Evolutionary conservation across 1,140 invertebrate species (phyloP).

Genomic region (Contarinia nasturtii): DNA sequence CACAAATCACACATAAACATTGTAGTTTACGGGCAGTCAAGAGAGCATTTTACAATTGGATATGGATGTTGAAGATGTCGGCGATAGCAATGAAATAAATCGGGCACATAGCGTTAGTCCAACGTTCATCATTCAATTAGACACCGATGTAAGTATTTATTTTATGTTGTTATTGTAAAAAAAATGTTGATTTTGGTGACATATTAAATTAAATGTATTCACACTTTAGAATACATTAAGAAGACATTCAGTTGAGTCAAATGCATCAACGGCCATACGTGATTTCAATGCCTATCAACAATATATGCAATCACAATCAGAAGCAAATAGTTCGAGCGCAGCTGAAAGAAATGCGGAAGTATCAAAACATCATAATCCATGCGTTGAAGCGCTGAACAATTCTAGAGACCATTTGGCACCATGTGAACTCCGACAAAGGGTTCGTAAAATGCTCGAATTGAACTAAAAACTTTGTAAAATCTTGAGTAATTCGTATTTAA

Average conservation of each 20-base stretch:
- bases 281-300: not conserved
- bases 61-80: constrained; percentile 26
- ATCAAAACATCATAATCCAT: not conserved
- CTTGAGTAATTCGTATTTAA: too few relatives aligned
- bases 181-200: too few relatives aligned
- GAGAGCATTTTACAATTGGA: constrained; percentile 57
- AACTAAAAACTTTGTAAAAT: too few relatives aligned
- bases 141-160: not conserved
- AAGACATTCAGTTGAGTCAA: not conserved
- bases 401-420: too few relatives aligned
- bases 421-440: too few relatives aligned
- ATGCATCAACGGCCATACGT: not conserved
- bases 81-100: not conserved
- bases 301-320: not conserved
- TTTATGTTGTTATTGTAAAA: too few relatives aligned
- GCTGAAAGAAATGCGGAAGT: not conserved
- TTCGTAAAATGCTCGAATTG: too few relatives aligned
- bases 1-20: not conserved
- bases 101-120: not conserved
- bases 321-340: not conserved
- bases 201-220: too few relatives aligned
- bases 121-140: constrained; percentile 1
- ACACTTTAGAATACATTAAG: too few relatives aligned
- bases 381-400: too few relatives aligned
- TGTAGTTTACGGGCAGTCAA: constrained; percentile 49